These are phyloP conservation scores for Forpus xanthops DNA, from an alignment of 2,797 vertebrate genomes.

Conservation along the genomic window DNA sequence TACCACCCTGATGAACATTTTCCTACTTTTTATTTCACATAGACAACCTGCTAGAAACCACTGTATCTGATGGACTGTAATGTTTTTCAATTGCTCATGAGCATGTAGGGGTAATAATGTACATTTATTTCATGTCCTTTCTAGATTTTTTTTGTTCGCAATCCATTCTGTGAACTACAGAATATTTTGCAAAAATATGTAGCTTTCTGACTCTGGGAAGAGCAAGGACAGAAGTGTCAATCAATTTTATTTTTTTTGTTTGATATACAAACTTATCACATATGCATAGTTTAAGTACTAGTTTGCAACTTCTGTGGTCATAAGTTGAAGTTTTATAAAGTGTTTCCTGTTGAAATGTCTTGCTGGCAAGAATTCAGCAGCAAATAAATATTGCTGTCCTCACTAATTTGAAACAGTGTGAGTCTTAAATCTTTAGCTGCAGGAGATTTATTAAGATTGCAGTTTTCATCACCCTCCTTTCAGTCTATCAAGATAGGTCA, in stretches of 20 bases:
- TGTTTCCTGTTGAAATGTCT: conserved; percentile 73
- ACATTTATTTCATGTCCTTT: neutral
- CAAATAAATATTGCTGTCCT: conserved; percentile 80
- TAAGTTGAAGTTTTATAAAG: conserved; percentile 73
- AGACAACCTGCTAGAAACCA: neutral
- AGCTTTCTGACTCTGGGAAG: neutral
- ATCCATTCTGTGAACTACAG: neutral
- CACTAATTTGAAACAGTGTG: conserved; percentile 81
- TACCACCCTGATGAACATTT: neutral
- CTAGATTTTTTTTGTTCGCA: neutral
- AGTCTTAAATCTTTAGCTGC: conserved; percentile 74
- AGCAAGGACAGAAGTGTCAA: neutral
- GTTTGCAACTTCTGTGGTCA: conserved; percentile 64
- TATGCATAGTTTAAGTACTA: neutral
- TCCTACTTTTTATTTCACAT: neutral
- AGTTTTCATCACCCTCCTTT: conserved; percentile 70
- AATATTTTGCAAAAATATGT: neutral
- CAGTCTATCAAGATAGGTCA: conserved; percentile 69
- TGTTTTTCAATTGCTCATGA: neutral
- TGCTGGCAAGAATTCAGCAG: conserved; percentile 72
- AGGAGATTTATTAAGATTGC: conserved; percentile 80
- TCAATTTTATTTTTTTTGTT: neutral
- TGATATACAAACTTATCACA: neutral
- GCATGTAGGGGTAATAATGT: neutral
- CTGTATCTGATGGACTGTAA: neutral